These are phyloP conservation scores for Gavia stellata DNA, from an alignment of 2,113 vertebrate genomes.

Conservation along the genomic window DNA sequence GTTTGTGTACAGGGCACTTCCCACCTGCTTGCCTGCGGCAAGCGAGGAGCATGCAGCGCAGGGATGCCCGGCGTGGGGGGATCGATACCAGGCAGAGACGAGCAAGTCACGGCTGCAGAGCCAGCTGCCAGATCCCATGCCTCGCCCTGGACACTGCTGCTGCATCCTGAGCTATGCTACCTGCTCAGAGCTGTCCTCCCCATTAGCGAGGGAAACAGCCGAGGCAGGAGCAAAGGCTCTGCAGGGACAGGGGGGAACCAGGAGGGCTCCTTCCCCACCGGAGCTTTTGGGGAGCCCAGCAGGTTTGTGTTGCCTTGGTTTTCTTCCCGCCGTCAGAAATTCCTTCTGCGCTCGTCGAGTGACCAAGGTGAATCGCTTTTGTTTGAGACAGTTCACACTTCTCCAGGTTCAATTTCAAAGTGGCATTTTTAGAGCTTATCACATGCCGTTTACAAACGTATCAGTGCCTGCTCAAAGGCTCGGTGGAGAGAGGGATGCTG, in stretches of 20 bases:
- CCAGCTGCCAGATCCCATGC: rapidly evolving
- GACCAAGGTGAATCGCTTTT: constrained; percentile 38
- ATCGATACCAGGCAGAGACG: not conserved
- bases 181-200: not conserved
- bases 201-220: rapidly evolving
- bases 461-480: constrained; percentile 52
- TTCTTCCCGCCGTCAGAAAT: not conserved
- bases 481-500: not conserved
- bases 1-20: not conserved
- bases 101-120: not conserved
- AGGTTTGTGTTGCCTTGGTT: rapidly evolving
- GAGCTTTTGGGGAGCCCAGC: not conserved
- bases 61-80: not conserved
- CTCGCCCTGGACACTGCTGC: not conserved
- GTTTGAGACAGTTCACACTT: constrained; percentile 51
- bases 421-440: constrained; percentile 67
- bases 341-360: not conserved
- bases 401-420: constrained; percentile 65
- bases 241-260: not conserved
- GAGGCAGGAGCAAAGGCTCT: not conserved
- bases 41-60: not conserved
- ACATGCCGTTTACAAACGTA: constrained; percentile 49
- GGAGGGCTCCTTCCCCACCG: not conserved
- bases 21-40: not conserved
- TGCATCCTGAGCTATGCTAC: not conserved